Evolutionary conservation across 2,113 vertebrate species (phyloP).

Genomic region (Gopherus flavomarginatus): DNA sequence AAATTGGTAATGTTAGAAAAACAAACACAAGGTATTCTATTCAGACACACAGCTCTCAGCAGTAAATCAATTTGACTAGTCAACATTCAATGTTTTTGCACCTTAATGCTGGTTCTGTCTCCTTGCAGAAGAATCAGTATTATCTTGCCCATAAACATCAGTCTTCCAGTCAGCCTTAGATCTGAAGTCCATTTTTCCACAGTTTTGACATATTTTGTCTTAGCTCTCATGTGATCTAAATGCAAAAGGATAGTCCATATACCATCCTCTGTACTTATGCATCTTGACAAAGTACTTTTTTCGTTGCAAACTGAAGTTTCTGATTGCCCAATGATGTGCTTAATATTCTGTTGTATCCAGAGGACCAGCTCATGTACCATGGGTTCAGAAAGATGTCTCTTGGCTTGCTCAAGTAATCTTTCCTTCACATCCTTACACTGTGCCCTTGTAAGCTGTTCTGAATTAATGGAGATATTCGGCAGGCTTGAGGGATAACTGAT

Average conservation of each 20-base stretch:
- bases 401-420: conserved; percentile 80
- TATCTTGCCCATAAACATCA: conserved; percentile 86
- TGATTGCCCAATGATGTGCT: conserved; percentile 61
- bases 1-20: conserved; percentile 57
- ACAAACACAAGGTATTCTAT: conserved; percentile 56
- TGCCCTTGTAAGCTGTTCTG: conserved; percentile 81
- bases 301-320: conserved; percentile 12
- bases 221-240: conserved; percentile 92
- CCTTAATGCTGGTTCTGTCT: conserved; percentile 84
- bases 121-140: conserved; percentile 91
- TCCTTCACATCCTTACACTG: conserved; percentile 78
- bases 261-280: conserved; percentile 40
- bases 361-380: conserved; percentile 87
- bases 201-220: conserved; percentile 83
- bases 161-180: conserved; percentile 85
- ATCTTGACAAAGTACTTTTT: conserved; percentile 45
- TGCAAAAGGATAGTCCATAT: conserved; percentile 82
- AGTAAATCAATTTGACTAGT: conserved; percentile 61
- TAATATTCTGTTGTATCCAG: conserved; percentile 84
- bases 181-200: conserved; percentile 86
- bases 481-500: conserved; percentile 79
- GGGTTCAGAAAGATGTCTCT: conserved; percentile 78
- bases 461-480: conserved; percentile 84
- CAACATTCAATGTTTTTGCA: conserved; percentile 70
- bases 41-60: conserved; percentile 40